A percentile compares a stretch with the other conserved stretches of the same genome.
Evolutionary conservation across 2,113 vertebrate genomes (phyloP).

Genomic region (Tragulus kanchil): DNA sequence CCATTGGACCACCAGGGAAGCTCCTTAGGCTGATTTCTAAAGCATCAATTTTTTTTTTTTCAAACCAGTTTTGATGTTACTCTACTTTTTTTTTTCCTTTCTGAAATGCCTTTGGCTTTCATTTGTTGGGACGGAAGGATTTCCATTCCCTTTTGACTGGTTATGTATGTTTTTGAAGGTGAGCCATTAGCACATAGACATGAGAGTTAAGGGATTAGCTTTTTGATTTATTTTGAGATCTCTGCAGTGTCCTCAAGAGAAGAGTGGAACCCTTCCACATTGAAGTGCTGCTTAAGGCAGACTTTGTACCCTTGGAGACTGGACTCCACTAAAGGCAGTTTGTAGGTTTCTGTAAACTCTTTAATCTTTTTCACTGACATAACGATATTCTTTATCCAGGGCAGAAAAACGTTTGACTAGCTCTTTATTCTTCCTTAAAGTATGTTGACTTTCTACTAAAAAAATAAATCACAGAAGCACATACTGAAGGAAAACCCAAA

Average conservation of each 20-base stretch:
- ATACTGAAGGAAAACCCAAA: not conserved
- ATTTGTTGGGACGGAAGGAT: not conserved
- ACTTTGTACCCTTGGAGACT: not conserved
- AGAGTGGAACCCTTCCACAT: not conserved
- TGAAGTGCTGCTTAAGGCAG: not conserved
- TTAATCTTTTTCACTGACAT: constrained; percentile 1
- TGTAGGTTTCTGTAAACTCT: not conserved
- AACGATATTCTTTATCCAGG: not conserved
- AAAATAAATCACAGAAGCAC: not conserved
- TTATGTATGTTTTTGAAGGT: not conserved
- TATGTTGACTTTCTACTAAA: not conserved
- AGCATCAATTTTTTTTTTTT: not conserved
- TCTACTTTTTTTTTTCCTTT: not conserved
- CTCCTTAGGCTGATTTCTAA: not conserved
- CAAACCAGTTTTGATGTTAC: not conserved
- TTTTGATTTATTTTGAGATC: not conserved
- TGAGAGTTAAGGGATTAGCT: not conserved
- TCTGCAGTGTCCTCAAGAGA: not conserved
- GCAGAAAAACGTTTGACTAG: not conserved
- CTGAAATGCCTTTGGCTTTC: not conserved
- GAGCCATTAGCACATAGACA: not conserved
- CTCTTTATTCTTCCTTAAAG: not conserved
- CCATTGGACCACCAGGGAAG: not conserved
- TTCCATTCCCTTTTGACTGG: not conserved
- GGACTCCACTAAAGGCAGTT: not conserved